These are phyloP conservation scores for Spodoptera litura DNA, from an alignment of 1,140 invertebrate genomes.

Conservation along the genomic window DNA sequence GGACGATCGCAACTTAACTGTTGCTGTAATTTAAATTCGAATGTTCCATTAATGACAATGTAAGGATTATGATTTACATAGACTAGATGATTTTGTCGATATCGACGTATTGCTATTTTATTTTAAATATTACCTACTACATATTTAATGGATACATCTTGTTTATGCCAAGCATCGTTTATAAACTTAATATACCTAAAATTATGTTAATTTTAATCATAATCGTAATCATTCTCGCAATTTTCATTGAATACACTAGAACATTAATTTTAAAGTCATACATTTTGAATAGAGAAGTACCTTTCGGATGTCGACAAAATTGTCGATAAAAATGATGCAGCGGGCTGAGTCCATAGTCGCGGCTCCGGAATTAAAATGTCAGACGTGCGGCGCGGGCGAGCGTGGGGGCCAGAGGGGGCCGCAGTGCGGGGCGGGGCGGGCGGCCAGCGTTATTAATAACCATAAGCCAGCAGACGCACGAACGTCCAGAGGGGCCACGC, in stretches of 20 bases:
- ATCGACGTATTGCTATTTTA: not conserved
- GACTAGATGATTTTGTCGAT: not conserved
- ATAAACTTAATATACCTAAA: too few species aligned
- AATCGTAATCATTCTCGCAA: not conserved
- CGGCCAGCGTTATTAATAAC: constrained; percentile 83
- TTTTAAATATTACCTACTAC: too few species aligned
- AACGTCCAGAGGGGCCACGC: constrained; percentile 83
- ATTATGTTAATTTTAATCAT: too few species aligned
- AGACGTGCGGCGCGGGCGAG: constrained; percentile 79
- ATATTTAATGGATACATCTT: too few species aligned
- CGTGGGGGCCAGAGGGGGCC: constrained; percentile 59
- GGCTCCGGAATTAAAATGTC: constrained; percentile 85
- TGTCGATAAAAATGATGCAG: constrained; percentile 77
- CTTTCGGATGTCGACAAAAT: constrained; percentile 70
- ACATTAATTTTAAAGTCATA: not conserved
- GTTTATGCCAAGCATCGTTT: too few species aligned
- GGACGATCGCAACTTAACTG: not conserved
- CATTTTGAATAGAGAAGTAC: constrained; percentile 58
- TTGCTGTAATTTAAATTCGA: constrained; percentile 7
- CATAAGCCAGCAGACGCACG: constrained; percentile 85
- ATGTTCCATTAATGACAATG: constrained; percentile 10
- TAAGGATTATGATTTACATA: not conserved
- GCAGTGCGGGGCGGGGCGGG: constrained; percentile 58
- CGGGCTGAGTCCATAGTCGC: constrained; percentile 68
- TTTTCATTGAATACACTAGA: not conserved